A percentile compares a stretch with the other conserved stretches of the same genome.
Conservation (phyloP, 2,888 invertebrate genomes). For the Clepsis dumicolana region DNA sequence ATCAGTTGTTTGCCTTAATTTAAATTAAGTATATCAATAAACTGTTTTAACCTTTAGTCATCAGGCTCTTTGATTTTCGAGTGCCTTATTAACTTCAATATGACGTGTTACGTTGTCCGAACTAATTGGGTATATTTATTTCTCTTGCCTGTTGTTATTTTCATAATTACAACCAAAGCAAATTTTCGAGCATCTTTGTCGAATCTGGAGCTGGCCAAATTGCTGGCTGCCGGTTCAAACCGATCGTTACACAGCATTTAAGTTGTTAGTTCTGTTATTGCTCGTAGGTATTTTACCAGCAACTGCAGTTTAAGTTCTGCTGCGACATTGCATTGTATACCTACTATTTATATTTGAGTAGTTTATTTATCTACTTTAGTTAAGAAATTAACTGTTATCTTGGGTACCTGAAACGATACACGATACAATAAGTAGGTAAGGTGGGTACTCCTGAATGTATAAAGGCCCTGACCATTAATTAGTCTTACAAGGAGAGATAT, state of each 20-base stretch:
- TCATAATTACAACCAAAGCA: conserved; percentile 1
- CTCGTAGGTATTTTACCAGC: background rate
- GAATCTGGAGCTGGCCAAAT: conserved; percentile 6
- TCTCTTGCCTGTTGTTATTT: background rate
- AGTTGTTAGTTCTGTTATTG: conserved; percentile 19
- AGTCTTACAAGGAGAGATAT: no score
- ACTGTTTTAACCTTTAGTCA: no score
- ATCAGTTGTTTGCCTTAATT: no score
- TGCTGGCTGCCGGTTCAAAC: background rate
- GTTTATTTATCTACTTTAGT: background rate
- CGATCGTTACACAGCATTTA: conserved; percentile 1
- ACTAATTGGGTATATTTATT: background rate
- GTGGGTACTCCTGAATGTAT: no score
- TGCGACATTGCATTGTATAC: background rate
- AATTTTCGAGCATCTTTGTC: conserved; percentile 6
- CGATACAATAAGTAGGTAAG: background rate
- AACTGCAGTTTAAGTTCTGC: conserved; percentile 2
- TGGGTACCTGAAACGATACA: no score
- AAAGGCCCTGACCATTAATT: no score
- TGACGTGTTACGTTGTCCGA: background rate
- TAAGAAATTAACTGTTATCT: no score
- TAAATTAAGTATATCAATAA: no score
- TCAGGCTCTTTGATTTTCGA: background rate
- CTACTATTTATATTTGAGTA: background rate
- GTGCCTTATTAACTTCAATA: background rate